A percentile compares a stretch with the other conserved stretches of the same genome.
Conservation (phyloP, 2,888 invertebrate species). For the Drosophila affinis region DNA sequence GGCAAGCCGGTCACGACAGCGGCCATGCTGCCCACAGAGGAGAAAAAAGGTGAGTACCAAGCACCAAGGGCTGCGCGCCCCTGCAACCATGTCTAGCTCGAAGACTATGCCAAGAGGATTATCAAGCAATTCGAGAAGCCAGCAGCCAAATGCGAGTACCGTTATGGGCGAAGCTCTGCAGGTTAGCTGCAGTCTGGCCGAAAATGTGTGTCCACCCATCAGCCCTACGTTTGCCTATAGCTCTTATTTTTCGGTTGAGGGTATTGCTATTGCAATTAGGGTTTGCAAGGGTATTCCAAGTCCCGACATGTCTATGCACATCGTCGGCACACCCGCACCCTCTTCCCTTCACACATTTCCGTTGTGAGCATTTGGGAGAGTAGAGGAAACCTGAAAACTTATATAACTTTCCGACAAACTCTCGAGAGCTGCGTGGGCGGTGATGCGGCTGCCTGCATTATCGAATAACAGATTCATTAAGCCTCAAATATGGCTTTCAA, state of each 20-base stretch:
- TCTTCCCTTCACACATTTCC: not conserved
- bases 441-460: slow-evolving; percentile 56
- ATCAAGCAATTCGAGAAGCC: slow-evolving; percentile 1
- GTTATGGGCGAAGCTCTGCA: not conserved
- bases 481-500: slow-evolving; percentile 60
- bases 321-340: not conserved
- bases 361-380: slow-evolving; percentile 7
- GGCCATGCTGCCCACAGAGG: slow-evolving; percentile 59
- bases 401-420: slow-evolving; percentile 58
- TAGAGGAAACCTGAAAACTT: slow-evolving; percentile 67
- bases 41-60: slow-evolving; percentile 80
- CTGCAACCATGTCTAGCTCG: not conserved
- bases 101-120: not conserved
- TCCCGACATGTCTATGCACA: not conserved
- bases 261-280: not conserved
- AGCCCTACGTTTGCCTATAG: not conserved
- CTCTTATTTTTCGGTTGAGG: slow-evolving; percentile 3
- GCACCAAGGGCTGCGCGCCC: too few relatives aligned
- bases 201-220: not conserved
- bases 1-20: slow-evolving; percentile 64
- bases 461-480: slow-evolving; percentile 80
- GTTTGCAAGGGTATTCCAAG: not conserved
- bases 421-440: slow-evolving; percentile 16
- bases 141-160: slow-evolving; percentile 1
- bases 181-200: slow-evolving; percentile 10